Conservation (phyloP, 64 coral and sea anemone species). For the Dendrophyllia cribrosa region DNA sequence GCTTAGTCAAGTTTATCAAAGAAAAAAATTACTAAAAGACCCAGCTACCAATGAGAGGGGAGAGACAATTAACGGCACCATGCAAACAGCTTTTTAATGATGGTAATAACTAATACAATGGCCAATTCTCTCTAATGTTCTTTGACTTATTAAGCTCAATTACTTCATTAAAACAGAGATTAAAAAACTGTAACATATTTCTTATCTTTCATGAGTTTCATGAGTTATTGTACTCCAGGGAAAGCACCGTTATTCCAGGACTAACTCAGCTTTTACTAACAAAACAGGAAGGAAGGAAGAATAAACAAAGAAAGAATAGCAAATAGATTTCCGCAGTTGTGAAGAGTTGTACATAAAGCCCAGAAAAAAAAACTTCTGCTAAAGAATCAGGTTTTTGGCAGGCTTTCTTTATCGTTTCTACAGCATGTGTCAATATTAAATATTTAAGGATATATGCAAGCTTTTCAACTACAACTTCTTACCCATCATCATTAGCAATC, state of each 20-base stretch:
- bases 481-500: constrained; percentile 12
- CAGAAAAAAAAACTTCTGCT: no score
- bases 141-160: constrained; percentile 16
- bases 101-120: not conserved
- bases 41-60: constrained; percentile 8
- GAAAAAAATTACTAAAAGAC: constrained; percentile 10
- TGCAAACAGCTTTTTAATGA: constrained; percentile 31
- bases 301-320: no score
- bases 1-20: not conserved
- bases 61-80: not conserved
- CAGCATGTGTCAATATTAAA: not conserved
- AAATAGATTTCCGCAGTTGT: no score
- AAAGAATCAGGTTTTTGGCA: no score
- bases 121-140: not conserved
- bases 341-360: no score
- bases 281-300: no score
- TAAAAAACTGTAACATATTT: not conserved
- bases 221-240: not conserved
- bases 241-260: not conserved
- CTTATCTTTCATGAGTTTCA: not conserved
- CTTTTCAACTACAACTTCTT: not conserved
- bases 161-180: not conserved
- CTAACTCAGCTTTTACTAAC: no score
- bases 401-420: no score
- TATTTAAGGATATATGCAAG: not conserved